A percentile compares a stretch with the other conserved stretches of the same genome.
phyloP scores from a whole-genome alignment of 2,797 vertebrate species.

The Buphagus erythrorhynchus region DNA sequence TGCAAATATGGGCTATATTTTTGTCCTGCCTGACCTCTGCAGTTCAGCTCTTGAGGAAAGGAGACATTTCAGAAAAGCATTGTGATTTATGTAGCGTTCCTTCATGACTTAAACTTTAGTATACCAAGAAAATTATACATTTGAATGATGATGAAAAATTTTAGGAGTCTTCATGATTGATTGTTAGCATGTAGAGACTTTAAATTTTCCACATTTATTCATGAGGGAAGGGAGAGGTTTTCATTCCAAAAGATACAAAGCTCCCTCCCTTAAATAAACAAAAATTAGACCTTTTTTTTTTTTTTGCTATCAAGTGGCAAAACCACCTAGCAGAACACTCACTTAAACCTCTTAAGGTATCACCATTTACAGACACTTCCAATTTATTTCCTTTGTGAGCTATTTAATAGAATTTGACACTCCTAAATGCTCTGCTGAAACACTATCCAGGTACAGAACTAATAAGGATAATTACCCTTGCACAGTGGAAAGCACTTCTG shows the following conservation, averaged over 20 bases:
- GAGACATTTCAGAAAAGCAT: not conserved
- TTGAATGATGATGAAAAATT: not conserved
- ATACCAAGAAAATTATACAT: not conserved
- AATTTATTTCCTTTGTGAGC: conserved; percentile 30
- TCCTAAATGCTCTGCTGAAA: conserved; percentile 48
- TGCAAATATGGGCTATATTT: not conserved
- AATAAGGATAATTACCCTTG: conserved; percentile 59
- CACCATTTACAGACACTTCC: not conserved
- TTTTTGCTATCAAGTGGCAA: not conserved
- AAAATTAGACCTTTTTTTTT: not conserved
- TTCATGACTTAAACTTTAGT: not conserved
- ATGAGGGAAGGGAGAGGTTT: not conserved
- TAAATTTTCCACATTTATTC: not conserved
- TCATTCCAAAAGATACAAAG: not conserved
- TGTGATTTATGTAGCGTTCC: not conserved
- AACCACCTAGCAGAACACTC: not conserved
- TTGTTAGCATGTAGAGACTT: not conserved
- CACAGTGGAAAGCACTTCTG: conserved; percentile 5
- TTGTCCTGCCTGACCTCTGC: not conserved
- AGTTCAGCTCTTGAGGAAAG: not conserved
- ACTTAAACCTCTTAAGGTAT: not conserved
- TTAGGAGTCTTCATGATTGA: not conserved
- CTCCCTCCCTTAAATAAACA: not conserved
- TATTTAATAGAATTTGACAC: conserved; percentile 50
- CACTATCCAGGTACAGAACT: conserved; percentile 27